Base-by-base conservation (phyloP, 2,797 vertebrate species). In the Limnodromus scolopaceus region DNA sequence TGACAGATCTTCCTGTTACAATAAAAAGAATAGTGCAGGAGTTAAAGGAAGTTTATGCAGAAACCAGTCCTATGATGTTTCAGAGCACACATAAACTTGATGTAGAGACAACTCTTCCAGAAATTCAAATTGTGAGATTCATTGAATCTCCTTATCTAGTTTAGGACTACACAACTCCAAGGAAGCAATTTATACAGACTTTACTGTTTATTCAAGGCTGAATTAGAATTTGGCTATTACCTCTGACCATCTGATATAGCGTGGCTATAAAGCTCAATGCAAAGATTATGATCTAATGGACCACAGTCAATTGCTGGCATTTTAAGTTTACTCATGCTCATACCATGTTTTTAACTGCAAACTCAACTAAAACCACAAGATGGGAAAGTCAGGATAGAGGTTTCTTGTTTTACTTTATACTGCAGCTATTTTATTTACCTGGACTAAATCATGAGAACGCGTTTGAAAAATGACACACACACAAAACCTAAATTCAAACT, bases 381-480 rank as follows among this genome's bases (percentile, higher is more conserved):
- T 55, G 23, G 55, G 45, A 89, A 95, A 91, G 20, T 10, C 45
- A 89, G 57, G 78, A 92, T 46, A 96, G 55, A 96, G 75, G 89
- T 92, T 60, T 93, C 60, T 87, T 93, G 48, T 70, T 92, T 84
- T 60, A 77, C 32, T 91, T 92, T 41, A 80, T 53, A 89, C 32
- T 74, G 68, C 23, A 82, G 51, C 58, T 94, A 58, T 64, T 92
- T 91, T 80, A 87, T 77, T 85, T 87, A 85, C 27, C 36, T 70
- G 84, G 63, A 84, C n/a, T 36, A 55, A 82, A 46, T 48, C 60
- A 83, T 10, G 5, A 79, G 51, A 87, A 53, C 15, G 39, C 7
- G 13, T 36, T 64, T 79, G 36, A 76, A 92, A 92, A 95, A 72
- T 25, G 34, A 60, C 65, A 92, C 17, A 54, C 27, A 53, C 7